Evolutionary conservation across 37 sponge, comb jelly and placozoan genomes (phyloP), one percentile per base, ranked within the genome.

Genomic region (Chondrilla cf. caribensis): DNA sequence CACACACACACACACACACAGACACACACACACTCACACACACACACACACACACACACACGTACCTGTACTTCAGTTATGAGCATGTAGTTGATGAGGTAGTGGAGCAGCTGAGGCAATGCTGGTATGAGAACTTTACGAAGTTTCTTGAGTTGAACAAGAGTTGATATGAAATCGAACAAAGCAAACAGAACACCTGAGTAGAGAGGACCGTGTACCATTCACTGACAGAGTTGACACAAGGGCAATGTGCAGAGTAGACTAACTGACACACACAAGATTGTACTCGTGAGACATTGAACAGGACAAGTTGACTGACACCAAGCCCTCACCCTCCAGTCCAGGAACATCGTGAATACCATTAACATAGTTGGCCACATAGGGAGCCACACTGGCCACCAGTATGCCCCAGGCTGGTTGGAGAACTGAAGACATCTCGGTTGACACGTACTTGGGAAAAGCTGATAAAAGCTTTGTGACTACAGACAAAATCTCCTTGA

Each of bases 381-480:
- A 90, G 80, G 58, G 57, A 5, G 77, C 38, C 31, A 65, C 60
- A 42, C 64, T 80, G 33, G 80, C 9, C 40, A 86, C 55, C 28
- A 90, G 79, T 24, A 90, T 79, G 32, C 82, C 79, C 90, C 90
- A 90, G 2, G 86, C 65, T 0, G 90, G 90, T 17, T 86, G 86
- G 11, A 90, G 83, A 11, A 83, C 26, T 14, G 29, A 37, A 65
- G 82, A 31, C 14, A 86, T 37, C 42, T 84, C 82, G 0, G 89
- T 84, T 36, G 58, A 58, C 78, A 92, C n/a, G 19, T 54, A 38
- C n/a, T 41, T 57, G 4, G 93, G 86, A 40, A 88, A 86, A 31
- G 59, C 83, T n/a, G 41, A 80, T 14, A 92, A 54, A 0, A 92
- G 84, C 21, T 85, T 44, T 4, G 62, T 79, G 25, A 88, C 37